Evolutionary conservation across 2,888 invertebrate genomes (phyloP), one percentile per base, ranked within the genome.

Genomic region (Epistrophe grossulariae): DNA sequence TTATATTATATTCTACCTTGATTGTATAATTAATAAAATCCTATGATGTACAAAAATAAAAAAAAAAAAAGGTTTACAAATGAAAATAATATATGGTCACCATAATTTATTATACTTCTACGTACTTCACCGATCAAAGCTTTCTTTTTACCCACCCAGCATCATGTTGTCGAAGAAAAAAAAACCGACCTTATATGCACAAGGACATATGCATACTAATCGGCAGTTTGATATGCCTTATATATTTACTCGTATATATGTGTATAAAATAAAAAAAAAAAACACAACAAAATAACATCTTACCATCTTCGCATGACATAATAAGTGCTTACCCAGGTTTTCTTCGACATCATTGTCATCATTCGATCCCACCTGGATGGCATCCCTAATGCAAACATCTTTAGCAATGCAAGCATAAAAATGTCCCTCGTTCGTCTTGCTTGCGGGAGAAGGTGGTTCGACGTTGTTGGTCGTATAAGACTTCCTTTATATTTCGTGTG

Each of bases 271-370:
- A 71, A 57, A 8, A 72, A 77, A 31, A 66, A 1, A 35, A n/a
- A 52, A 31, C 5, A 71, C 24, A 72, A 55, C 17, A 60, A 45
- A 60, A 35, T 48, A 11, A 71, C 19, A 52, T 48, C 43, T 76
- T 62, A 43, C 64, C 72, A 78, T 70, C 73, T 73, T 57, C 19
- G 62, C 81, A 78, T 68, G 73, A 77, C 78, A 81, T 68, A 81
- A 85, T 77, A 85, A 77, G 81, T 73, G 84, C 81, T 81, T 81
- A 70, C 62, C 62, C 68, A 74, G 73, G 81, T 85, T 85, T 81
- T 78, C 81, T 78, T 64, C 76, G 66, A 76, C 84, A 72, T 68
- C 77, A 84, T 85, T 81, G 68, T 73, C 68, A 45, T 72, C 40
- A 40, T 31, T 68, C 48, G 43, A 28, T 15, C 19, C 48, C 74